phyloP scores from a whole-genome alignment of 2,888 invertebrate genomes.

The Metallyticus violacea region DNA sequence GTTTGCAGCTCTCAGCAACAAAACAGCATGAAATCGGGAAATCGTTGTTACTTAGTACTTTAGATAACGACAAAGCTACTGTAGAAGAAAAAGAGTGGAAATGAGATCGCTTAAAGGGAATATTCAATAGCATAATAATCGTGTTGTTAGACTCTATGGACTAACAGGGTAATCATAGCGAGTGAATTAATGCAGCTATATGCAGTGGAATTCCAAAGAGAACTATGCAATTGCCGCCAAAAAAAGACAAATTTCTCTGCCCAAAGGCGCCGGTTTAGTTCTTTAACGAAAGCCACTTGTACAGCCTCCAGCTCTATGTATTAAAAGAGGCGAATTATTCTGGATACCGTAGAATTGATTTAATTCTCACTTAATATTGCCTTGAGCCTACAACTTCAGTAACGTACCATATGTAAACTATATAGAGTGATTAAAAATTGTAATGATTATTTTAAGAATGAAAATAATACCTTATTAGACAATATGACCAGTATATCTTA shows the following conservation, averaged over 20 bases:
- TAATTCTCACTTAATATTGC: no score
- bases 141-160: background rate
- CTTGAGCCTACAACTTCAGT: no score
- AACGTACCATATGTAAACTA: no score
- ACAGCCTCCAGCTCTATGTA: no score
- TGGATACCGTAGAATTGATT: no score
- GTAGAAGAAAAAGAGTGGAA: background rate
- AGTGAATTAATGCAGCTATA: background rate
- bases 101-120: background rate
- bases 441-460: no score
- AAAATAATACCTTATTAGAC: no score
- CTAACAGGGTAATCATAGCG: background rate
- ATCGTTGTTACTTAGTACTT: no score
- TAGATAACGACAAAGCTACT: background rate
- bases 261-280: background rate
- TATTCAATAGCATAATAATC: background rate
- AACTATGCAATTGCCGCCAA: background rate
- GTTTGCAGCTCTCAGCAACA: background rate
- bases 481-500: no score
- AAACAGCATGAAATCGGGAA: background rate
- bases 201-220: background rate
- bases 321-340: no score
- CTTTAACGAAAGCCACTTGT: background rate
- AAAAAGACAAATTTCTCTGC: background rate
- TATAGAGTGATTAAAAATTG: no score